phyloP scores from a whole-genome alignment of 2,888 invertebrate genomes.

The Pyrrhosoma nymphula region DNA sequence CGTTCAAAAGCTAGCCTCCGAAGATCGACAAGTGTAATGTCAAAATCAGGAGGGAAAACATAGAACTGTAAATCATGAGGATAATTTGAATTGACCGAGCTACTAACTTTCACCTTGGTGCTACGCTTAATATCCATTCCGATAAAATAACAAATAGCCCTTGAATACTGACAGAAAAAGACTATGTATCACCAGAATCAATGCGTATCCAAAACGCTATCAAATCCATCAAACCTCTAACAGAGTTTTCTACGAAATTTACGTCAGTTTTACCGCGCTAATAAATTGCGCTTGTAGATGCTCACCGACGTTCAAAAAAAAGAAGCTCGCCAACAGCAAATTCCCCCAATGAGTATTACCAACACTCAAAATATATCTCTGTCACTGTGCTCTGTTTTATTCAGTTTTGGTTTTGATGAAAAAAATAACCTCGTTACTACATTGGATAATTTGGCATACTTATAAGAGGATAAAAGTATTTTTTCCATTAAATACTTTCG shows the following conservation, averaged over 20 bases:
- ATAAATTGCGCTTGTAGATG: not conserved
- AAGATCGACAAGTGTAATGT: conserved; percentile 90
- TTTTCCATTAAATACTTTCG: too few relatives aligned
- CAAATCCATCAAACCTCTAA: too few relatives aligned
- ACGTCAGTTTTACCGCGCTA: not conserved
- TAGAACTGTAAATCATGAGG: conserved; percentile 91
- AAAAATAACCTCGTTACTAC: too few relatives aligned
- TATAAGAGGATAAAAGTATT: too few relatives aligned
- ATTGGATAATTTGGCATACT: too few relatives aligned
- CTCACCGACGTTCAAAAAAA: too few relatives aligned
- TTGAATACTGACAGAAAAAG: not conserved
- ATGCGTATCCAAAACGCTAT: too few relatives aligned
- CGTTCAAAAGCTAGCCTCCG: conserved; percentile 93
- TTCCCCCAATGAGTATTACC: not conserved
- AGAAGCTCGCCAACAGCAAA: not conserved
- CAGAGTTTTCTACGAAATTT: not conserved
- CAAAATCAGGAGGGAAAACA: conserved; percentile 85
- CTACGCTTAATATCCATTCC: conserved; percentile 39
- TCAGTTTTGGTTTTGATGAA: too few relatives aligned
- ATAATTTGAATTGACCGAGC: conserved; percentile 77
- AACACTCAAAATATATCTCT: too few relatives aligned
- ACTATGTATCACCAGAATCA: not conserved
- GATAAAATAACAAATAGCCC: not conserved
- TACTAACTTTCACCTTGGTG: not conserved
- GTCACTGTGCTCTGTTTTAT: too few relatives aligned